Evolutionary conservation across 2,888 invertebrate species (phyloP), one percentile per base, ranked within the genome.

Genomic region (Polyommatus iphigenia): DNA sequence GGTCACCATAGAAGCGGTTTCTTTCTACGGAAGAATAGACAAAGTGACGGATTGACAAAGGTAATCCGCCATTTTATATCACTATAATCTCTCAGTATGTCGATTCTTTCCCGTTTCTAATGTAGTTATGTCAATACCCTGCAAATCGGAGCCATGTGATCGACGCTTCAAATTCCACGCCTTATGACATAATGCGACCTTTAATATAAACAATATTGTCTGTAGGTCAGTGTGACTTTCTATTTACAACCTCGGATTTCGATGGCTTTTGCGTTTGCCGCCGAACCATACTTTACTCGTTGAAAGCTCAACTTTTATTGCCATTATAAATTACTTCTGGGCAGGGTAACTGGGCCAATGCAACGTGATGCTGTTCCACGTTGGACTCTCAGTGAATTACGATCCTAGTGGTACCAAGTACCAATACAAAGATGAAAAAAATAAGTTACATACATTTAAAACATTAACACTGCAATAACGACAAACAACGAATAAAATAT

Each of bases 141-240:
- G 29, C 67, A 67, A 67, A 67, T 67, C 67, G 15, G 67, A 67
- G 4, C 32, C 6, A 24, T 32, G 67, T 67, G 67, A 15, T 18
- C 15, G 67, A 15, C 29, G 6, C 18, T 29, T 67, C 15, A 67
- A 67, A 67, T 62, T 24, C 67, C 71, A 41, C 41, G 8, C 3
- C 32, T 2, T 20, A n/a, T 72, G 72, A 72, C 72, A 72, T 72
- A 72, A 72, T 15, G 36, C 13, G 72, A 41, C 72, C 72, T 72
- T 41, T 41, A 72, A n/a, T 41, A n/a, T 41, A 41, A 41, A 72
- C 32, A 72, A 36, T 41, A 72, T n/a, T 41, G 36, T 59, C 10
- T 59, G 20, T 62, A 32, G 59, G 72, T 72, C 72, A 72, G 72
- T 41, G 41, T n/a, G 41, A 72, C 72, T 72, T 72, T 72, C 72